A percentile compares a stretch with the other conserved stretches of the same genome.
Conservation (phyloP, 2,797 vertebrate genomes). For the Sebastes steindachneri region DNA sequence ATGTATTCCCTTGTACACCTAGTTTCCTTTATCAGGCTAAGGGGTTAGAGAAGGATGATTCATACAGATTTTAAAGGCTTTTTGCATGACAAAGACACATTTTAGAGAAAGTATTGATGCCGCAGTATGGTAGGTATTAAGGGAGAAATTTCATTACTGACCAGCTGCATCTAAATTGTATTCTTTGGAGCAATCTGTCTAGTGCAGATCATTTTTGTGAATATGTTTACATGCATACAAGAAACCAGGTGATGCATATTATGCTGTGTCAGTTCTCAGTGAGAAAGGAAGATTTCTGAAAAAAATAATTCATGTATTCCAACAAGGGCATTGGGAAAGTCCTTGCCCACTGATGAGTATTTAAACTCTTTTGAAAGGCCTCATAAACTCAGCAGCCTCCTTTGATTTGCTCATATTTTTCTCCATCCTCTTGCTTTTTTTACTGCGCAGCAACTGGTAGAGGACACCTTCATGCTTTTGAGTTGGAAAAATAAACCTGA, state of each 20-base stretch:
- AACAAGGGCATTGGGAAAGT: not conserved
- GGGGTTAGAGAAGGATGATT: not conserved
- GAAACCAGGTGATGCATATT: not conserved
- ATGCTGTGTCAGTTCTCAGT: not conserved
- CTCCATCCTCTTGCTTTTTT: not conserved
- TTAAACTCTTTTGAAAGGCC: not conserved
- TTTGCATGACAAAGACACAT: not conserved
- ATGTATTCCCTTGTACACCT: not conserved
- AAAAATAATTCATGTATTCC: not conserved
- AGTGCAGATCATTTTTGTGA: not conserved
- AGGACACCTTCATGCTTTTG: not conserved
- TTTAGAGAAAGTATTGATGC: not conserved
- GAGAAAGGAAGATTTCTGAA: not conserved
- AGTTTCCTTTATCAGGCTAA: not conserved
- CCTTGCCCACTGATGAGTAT: not conserved
- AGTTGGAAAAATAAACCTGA: not conserved
- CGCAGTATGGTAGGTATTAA: not conserved
- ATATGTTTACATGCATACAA: not conserved
- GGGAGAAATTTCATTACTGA: not conserved
- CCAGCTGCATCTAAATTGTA: not conserved
- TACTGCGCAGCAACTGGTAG: not conserved
- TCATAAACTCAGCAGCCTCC: not conserved
- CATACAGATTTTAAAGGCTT: not conserved
- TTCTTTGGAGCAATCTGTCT: not conserved
- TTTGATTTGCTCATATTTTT: not conserved